These are phyloP conservation scores for Protophormia terraenovae DNA, from an alignment of 2,888 invertebrate species.

Conservation along the genomic window DNA sequence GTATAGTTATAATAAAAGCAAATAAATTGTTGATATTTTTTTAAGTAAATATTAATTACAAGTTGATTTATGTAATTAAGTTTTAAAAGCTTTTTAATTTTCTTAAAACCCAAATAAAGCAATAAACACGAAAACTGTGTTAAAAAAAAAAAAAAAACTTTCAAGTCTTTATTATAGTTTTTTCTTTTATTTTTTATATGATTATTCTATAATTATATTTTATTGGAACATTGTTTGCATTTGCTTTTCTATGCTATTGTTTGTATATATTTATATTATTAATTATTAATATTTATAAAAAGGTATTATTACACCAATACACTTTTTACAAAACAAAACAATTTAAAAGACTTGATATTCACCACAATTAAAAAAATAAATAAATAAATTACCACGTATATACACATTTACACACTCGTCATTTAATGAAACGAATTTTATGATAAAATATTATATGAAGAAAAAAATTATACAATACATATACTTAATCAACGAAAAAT, in stretches of 20 bases:
- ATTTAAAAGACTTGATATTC: conserved; percentile 37
- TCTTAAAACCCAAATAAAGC: conserved; percentile 21
- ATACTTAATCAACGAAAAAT: conserved; percentile 37
- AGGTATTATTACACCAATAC: neutral
- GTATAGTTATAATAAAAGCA: neutral
- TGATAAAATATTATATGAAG: neutral
- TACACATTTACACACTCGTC: neutral
- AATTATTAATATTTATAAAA: too few species aligned
- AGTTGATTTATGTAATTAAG: neutral
- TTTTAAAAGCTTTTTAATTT: neutral
- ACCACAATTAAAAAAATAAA: neutral
- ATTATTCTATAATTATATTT: too few species aligned
- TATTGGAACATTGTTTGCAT: too few species aligned
- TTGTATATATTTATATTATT: too few species aligned
- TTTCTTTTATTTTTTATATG: too few species aligned
- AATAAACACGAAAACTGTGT: neutral
- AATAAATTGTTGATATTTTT: neutral
- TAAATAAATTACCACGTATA: conserved; percentile 7
- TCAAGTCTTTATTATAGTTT: too few species aligned
- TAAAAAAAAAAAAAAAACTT: neutral
- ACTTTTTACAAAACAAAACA: conserved; percentile 22
- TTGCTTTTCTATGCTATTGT: too few species aligned
- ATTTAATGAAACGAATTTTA: conserved; percentile 1
- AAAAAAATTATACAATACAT: neutral
- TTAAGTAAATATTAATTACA: neutral